Base-by-base conservation (phyloP, 2,888 invertebrate genomes). In the Spodoptera littoralis region DNA sequence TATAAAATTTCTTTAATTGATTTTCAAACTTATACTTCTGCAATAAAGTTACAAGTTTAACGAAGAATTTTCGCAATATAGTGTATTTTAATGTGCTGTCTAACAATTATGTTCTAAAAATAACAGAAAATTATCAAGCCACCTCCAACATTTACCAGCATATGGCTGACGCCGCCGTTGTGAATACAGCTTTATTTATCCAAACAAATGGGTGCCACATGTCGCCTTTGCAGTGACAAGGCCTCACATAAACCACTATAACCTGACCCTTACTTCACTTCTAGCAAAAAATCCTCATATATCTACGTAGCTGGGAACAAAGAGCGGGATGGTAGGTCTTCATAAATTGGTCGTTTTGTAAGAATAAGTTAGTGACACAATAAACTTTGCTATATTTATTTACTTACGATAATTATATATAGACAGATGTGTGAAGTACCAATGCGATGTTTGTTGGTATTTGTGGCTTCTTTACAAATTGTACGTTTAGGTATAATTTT, bases 121-220 rank as follows among this genome's bases (percentile, higher is more conserved):
- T 60, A 65, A 70, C 52, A 36, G 36, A 44, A 54, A 67, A 66
- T 51, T 50, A 55, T 44, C 70, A 59, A 58, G 55, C 60, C 65
- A 71, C 51, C 68, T 70, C 64, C 57, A 73, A 63, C 76, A 70
- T 75, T 73, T 55, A 63, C 76, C 80, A 77, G 78, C 92, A 92
- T 92, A 87, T 92, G 92, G 89, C 72, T 60, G 77, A 72, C 79
- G 76, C 72, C 79, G 77, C 71, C 80, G 84, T 81, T 84, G 84
- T 87, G 84, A 84, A 86, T 84, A 84, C 85, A 77, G 73, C 90
- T 90, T 90, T 93, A 93, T 92, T 92, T 92, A 92, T 85, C 85
- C 88, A 89, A 88, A 91, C 93, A 92, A 94, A 91, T 92, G 92
- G 85, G 78, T 79, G 80, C 87, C 93, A 94, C 88, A 94, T 94